A percentile compares a stretch with the other conserved stretches of the same genome.
Conservation (phyloP, 2,797 vertebrate species). For the Todus mexicanus region DNA sequence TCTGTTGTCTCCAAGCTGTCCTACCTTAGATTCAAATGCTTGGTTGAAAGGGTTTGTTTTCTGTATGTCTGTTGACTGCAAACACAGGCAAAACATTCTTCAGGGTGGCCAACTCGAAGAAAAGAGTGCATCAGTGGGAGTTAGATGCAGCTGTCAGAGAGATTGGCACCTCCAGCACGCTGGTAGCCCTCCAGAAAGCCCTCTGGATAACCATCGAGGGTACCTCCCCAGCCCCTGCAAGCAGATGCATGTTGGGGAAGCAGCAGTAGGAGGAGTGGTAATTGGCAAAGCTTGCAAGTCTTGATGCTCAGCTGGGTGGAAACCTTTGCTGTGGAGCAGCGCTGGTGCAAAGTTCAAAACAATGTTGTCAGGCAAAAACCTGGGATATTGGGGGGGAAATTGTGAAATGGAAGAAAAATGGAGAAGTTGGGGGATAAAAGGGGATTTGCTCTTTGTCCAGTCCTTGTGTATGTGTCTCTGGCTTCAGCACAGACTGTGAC, state of each 20-base stretch:
- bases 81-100: neutral
- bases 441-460: neutral
- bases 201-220: neutral
- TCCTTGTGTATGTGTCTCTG: neutral
- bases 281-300: conserved; percentile 3
- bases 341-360: neutral
- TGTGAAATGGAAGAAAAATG: neutral
- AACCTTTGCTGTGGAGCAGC: neutral
- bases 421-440: neutral
- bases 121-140: neutral
- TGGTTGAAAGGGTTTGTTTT: neutral
- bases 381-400: neutral
- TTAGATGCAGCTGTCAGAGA: neutral
- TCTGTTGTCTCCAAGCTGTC: neutral
- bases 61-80: neutral
- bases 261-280: neutral
- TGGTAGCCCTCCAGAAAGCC: conserved; percentile 43
- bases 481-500: neutral
- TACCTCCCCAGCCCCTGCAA: neutral
- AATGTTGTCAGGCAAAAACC: neutral
- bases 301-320: neutral
- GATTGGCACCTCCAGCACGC: neutral
- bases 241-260: neutral
- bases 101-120: neutral
- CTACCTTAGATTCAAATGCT: neutral